Evolutionary conservation across 1,140 invertebrate species (phyloP).

Genomic region (Caerostris darwini): DNA sequence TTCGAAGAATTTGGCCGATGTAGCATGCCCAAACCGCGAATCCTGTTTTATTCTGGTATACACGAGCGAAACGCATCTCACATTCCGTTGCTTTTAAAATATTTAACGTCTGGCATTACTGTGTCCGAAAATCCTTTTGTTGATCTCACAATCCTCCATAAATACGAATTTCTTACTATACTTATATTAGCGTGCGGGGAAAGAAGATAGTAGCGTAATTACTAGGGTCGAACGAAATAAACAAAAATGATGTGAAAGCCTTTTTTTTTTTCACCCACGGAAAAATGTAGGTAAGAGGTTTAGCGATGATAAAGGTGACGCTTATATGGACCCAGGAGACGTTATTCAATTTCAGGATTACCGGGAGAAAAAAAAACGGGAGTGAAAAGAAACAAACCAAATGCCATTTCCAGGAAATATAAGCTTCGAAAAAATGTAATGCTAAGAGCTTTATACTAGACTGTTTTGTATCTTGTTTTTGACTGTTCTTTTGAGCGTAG

Average conservation of each 20-base stretch:
- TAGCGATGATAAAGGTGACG: background rate
- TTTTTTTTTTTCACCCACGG: background rate
- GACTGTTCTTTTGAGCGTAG: too few relatives aligned
- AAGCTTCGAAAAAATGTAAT: background rate
- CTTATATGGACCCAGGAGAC: background rate
- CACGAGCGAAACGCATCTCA: too few relatives aligned
- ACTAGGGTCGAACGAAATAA: background rate
- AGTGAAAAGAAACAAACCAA: background rate
- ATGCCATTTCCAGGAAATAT: background rate
- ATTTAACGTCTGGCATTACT: background rate
- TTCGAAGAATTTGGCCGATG: too few relatives aligned
- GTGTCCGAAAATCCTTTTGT: background rate
- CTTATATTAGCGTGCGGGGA: background rate
- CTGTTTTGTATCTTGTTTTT: too few relatives aligned
- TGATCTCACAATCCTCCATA: background rate
- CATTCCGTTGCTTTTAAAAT: background rate
- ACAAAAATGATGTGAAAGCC: background rate
- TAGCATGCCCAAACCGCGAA: too few relatives aligned
- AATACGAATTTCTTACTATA: background rate
- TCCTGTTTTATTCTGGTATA: background rate
- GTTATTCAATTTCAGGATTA: background rate
- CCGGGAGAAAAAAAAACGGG: background rate
- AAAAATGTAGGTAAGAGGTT: conserved; percentile 9
- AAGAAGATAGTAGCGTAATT: background rate
- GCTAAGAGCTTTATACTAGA: background rate